Evolutionary conservation across 1,140 invertebrate genomes (phyloP).

Genomic region (Anadara kagoshimensis): DNA sequence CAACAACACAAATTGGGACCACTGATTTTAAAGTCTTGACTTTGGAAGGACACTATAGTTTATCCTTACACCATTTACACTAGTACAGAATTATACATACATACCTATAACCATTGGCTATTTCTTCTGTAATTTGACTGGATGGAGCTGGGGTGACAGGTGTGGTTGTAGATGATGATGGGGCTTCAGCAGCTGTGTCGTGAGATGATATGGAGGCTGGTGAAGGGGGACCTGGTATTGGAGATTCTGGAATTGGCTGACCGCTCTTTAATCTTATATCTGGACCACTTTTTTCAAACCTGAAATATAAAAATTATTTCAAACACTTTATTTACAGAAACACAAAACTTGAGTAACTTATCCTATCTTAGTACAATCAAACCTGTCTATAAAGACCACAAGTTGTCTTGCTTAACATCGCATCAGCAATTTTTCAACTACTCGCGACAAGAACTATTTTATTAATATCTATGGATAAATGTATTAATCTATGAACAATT

Average conservation of each 20-base stretch:
- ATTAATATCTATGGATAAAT: no score
- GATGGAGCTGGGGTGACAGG: constrained; percentile 41
- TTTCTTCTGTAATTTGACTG: constrained; percentile 63
- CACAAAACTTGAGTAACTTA: no score
- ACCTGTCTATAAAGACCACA: no score
- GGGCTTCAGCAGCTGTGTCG: constrained; percentile 59
- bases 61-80: neutral
- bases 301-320: constrained; percentile 39
- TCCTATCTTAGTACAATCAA: no score
- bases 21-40: no score
- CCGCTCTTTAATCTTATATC: constrained; percentile 49
- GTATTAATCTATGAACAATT: no score
- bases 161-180: constrained; percentile 64
- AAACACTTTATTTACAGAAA: no score
- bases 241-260: constrained; percentile 40
- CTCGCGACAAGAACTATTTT: no score
- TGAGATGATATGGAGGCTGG: constrained; percentile 59
- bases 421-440: no score
- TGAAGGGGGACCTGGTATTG: constrained; percentile 43
- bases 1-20: no score
- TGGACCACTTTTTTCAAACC: constrained; percentile 53
- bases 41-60: no score
- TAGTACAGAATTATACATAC: neutral
- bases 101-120: constrained; percentile 71
- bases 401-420: no score